phyloP scores from a whole-genome alignment of 2,888 invertebrate genomes.

The Eristalis intricaria region DNA sequence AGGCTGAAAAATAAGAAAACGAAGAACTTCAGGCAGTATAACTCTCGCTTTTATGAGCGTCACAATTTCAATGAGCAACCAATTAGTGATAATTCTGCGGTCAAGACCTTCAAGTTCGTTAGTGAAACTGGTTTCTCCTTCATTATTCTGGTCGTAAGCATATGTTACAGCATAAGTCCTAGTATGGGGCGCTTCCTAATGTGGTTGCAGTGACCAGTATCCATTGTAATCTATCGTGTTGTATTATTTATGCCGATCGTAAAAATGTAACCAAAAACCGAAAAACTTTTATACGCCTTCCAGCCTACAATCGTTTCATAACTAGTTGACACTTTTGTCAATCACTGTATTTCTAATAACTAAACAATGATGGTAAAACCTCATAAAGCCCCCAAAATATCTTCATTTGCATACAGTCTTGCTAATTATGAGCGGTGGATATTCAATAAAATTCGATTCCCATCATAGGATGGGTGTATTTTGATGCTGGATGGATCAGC shows the following conservation, averaged over 20 bases:
- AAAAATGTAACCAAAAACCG: slow-evolving; percentile 18
- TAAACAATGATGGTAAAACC: not conserved
- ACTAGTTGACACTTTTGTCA: slow-evolving; percentile 16
- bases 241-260: not conserved
- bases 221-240: not conserved
- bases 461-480: not conserved
- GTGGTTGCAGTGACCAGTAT: not conserved
- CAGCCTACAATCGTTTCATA: not conserved
- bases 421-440: not conserved
- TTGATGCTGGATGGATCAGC: not conserved
- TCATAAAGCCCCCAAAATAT: not conserved
- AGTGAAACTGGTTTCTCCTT: not conserved
- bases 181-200: not conserved
- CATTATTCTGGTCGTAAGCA: not conserved
- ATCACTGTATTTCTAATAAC: not conserved
- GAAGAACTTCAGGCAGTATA: not conserved
- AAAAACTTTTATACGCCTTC: slow-evolving; percentile 5
- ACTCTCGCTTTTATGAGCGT: not conserved
- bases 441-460: not conserved
- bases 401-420: slow-evolving; percentile 14
- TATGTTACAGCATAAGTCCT: not conserved
- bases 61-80: not conserved
- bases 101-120: not conserved
- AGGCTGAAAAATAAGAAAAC: too few relatives aligned
- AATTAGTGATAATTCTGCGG: not conserved